Conservation (phyloP, 2,888 invertebrate species). For the Empis stercorea region DNA sequence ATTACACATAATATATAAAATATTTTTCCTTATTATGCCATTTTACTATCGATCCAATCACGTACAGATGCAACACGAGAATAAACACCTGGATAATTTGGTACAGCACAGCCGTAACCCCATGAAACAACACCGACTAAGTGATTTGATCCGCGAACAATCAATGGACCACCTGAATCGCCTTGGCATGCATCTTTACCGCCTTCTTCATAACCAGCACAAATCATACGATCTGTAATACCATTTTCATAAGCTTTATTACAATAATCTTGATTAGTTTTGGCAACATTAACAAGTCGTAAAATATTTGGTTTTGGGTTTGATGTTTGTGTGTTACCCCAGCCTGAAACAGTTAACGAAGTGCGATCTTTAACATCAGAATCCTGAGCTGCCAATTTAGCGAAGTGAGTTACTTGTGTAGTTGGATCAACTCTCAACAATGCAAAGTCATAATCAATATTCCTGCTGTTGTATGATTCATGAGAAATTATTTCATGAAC, state of each 20-base stretch:
- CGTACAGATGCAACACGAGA: constrained; percentile 31
- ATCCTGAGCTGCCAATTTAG: constrained; percentile 24
- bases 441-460: constrained; percentile 46
- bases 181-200: constrained; percentile 42
- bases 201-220: constrained; percentile 44
- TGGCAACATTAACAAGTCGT: constrained; percentile 42
- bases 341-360: constrained; percentile 29
- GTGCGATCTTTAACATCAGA: constrained; percentile 27
- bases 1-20: too few relatives aligned
- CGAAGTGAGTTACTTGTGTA: constrained; percentile 37
- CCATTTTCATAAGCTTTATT: constrained; percentile 37
- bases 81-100: constrained; percentile 40
- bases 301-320: constrained; percentile 27
- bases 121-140: constrained; percentile 39
- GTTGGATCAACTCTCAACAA: constrained; percentile 39
- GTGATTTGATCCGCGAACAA: constrained; percentile 15
- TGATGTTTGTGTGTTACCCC: constrained; percentile 30
- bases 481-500: constrained; percentile 40
- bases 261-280: constrained; percentile 40
- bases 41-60: constrained; percentile 27
- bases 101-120: constrained; percentile 40
- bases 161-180: constrained; percentile 32
- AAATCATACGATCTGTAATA: constrained; percentile 44
- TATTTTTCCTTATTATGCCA: too few relatives aligned
- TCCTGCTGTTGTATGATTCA: constrained; percentile 40